phyloP scores from a whole-genome alignment of 2,797 vertebrate species.

The Synanceia verrucosa region DNA sequence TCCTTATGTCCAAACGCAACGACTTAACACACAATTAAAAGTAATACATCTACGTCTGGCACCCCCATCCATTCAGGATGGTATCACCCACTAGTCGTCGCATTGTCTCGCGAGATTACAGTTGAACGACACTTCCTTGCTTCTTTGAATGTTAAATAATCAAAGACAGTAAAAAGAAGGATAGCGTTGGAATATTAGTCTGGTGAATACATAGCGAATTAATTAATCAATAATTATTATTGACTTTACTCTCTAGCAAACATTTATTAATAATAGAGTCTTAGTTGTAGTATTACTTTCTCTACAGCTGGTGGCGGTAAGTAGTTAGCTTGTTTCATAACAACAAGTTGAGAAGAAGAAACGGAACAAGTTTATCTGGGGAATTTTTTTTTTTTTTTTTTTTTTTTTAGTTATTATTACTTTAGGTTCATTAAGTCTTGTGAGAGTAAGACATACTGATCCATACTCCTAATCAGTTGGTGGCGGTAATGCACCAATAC shows the following conservation, averaged over 20 bases:
- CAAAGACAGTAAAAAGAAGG: neutral
- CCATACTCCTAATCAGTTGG: too few relatives aligned
- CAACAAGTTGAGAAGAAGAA: constrained; percentile 54
- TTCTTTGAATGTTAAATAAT: too few relatives aligned
- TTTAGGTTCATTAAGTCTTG: too few relatives aligned
- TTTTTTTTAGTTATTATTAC: too few relatives aligned
- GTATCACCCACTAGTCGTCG: constrained; percentile 17
- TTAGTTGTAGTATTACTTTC: neutral
- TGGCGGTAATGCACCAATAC: too few relatives aligned
- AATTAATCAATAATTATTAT: neutral
- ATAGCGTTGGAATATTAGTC: rapidly evolving
- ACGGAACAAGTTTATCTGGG: too few relatives aligned
- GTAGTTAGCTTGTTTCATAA: rapidly evolving
- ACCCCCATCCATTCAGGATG: constrained; percentile 1
- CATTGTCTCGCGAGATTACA: constrained; percentile 31
- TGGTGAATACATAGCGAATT: rapidly evolving
- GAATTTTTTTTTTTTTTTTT: too few relatives aligned
- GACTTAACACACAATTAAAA: neutral
- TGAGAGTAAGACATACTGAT: too few relatives aligned
- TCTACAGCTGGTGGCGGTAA: constrained; percentile 31
- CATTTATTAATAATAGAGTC: neutral
- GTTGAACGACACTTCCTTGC: too few relatives aligned
- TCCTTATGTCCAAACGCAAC: rapidly evolving
- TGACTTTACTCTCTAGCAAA: rapidly evolving
- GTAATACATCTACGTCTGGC: rapidly evolving